Evolutionary conservation across 1,140 invertebrate genomes (phyloP).

Genomic region (Antheraea mylitta): DNA sequence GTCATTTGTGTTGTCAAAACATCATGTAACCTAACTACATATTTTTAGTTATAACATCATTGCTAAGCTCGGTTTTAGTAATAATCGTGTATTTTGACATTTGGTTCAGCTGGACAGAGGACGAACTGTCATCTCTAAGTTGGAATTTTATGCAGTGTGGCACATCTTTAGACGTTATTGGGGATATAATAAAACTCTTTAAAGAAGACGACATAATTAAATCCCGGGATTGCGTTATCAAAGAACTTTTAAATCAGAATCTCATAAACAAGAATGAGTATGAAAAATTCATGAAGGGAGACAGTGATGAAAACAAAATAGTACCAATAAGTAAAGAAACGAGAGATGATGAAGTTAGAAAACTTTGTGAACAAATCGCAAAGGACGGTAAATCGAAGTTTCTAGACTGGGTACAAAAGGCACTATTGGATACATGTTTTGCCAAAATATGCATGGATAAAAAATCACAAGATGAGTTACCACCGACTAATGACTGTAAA

Average conservation of each 20-base stretch:
- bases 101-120: constrained; percentile 80
- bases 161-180: constrained; percentile 79
- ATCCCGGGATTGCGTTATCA: constrained; percentile 80
- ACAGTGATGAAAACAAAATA: constrained; percentile 34
- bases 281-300: constrained; percentile 73
- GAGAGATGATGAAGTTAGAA: constrained; percentile 65
- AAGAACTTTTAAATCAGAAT: constrained; percentile 79
- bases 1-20: too few relatives aligned
- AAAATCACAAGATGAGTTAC: constrained; percentile 29
- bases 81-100: constrained; percentile 8
- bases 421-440: constrained; percentile 84
- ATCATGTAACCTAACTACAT: too few relatives aligned
- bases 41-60: too few relatives aligned
- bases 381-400: constrained; percentile 81
- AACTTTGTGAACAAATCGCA: constrained; percentile 77
- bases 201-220: constrained; percentile 81
- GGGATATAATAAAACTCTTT: constrained; percentile 80
- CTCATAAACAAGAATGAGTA: constrained; percentile 81
- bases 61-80: background rate
- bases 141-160: constrained; percentile 84
- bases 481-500: constrained; percentile 31
- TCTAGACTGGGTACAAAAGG: constrained; percentile 84
- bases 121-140: constrained; percentile 82
- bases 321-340: constrained; percentile 38
- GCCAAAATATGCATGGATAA: constrained; percentile 81